Evolutionary conservation across 2,888 invertebrate genomes (phyloP), one percentile per base, ranked within the genome.

Genomic region (Polyploca ridens): DNA sequence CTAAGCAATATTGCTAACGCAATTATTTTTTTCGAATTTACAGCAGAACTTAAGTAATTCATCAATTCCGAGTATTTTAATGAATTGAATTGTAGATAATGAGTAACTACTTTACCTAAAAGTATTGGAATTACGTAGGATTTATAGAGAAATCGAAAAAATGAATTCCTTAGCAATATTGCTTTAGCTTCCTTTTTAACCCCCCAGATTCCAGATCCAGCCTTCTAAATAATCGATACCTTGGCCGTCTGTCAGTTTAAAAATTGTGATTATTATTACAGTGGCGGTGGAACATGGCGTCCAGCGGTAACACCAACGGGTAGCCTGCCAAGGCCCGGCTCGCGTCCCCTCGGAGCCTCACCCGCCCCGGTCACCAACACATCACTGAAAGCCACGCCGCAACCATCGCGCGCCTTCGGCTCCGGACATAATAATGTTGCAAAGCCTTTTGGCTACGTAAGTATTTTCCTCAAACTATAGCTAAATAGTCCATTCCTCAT

Each of bases 211-310:
- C 4, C 5, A 35, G 35, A 6, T 35, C 35, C 35, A 35, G 35
- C 11, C 38, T 8, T 38, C 38, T 38, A 38, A 38, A 38, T 1
- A 38, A 8, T 1, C 1, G 8, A 11, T 38, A 38, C 14, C 14
- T 44, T 14, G 14, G 6, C 14, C 6, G 44, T 44, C 44, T 3
- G 5, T 14, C 14, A 14, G 44, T 44, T 44, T 44, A 5, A 44
- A 14, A 58, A 49, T 11, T 49, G 46, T n/a, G 8, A 16, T 10
- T 38, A 16, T 10, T 38, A 16, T 64, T 33, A 41, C 90, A 98
- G 98, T 86, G 98, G 98, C 70, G 98, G 97, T 63, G 96, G 96
- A 78, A 97, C 98, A 75, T 99, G 99, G 99, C 97, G 97, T 79
- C 99, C 99, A 58, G 91, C 96, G 74, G 98, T 99, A 68, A 97